Base-by-base conservation (phyloP, 2,113 vertebrate species). In the Chinchilla lanigera region DNA sequence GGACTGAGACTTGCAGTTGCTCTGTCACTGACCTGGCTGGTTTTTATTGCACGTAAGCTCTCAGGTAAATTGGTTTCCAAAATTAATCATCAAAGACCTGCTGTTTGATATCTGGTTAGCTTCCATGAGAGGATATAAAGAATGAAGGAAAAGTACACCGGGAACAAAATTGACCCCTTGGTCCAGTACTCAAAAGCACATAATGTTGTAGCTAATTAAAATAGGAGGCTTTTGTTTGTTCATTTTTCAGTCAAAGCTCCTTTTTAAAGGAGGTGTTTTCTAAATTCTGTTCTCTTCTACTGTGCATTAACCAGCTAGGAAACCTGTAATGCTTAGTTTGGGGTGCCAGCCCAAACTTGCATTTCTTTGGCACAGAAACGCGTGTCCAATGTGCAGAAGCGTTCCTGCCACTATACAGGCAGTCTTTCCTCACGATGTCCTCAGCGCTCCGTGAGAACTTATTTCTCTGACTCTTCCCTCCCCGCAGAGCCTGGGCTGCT, bases 401-500 rank as follows among this genome's bases (percentile, higher is more conserved):
- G 5, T 20, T 24, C 47, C 56, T 91, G 20, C 47, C 9, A 67
- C 54, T 33, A 7, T 35, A 19, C 54, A 87, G 65, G 78, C 13
- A 0, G 35, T 2, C 35, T 28, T 75, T 91, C 75, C 90, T 89
- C 61, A 86, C 65, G 52, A 17, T 4, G 1, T 33, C 56, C 75
- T 20, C 35, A 54, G 78, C 38, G 8, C 65, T 5, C 44, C 35
- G 0, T 0, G 7, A 71, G 17, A 54, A 13, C n/a, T 93, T 30
- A 3, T 22, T 14, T 69, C 33, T n/a, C n/a, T 0, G 2, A 0
- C 61, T 2, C 73, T 4, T 61, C n/a, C 90, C 54, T 52, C 89
- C 9, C 0, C 41, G 1, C 87, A 98, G 99, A 99, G 98, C 96
- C 93, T 98, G 28, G 99, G 99, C 81, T 99, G 99, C 95, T 99